Evolutionary conservation across 1,140 invertebrate genomes (phyloP).

Genomic region (Listronotus bonariensis): DNA sequence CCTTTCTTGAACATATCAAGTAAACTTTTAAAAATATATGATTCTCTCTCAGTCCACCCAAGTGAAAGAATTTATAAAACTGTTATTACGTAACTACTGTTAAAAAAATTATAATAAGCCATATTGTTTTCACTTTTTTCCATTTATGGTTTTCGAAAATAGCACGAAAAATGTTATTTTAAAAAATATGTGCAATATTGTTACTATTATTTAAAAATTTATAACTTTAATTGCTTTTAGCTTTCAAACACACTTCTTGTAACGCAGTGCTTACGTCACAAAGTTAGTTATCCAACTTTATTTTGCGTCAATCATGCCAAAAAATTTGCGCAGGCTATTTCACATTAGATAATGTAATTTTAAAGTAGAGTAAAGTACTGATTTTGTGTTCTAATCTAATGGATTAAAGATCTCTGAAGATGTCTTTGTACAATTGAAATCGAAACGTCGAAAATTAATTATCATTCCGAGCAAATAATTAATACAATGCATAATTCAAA

Average conservation of each 20-base stretch:
- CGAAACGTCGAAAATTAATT: not conserved
- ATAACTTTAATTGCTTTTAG: slow-evolving; percentile 42
- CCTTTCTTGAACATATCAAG: slow-evolving; percentile 33
- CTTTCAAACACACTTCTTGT: not conserved
- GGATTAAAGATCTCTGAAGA: not conserved
- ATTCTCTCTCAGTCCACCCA: slow-evolving; percentile 35
- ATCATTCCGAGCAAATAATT: not conserved
- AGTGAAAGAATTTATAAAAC: slow-evolving; percentile 27
- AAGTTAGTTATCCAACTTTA: too few species aligned
- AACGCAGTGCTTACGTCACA: too few species aligned
- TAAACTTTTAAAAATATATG: not conserved
- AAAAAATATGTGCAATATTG: slow-evolving; percentile 49
- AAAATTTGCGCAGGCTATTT: too few species aligned
- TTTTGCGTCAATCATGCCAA: too few species aligned
- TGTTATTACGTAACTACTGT: slow-evolving; percentile 3
- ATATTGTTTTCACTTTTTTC: slow-evolving; percentile 15
- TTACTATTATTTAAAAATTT: slow-evolving; percentile 42
- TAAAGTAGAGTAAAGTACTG: too few species aligned
- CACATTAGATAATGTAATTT: too few species aligned
- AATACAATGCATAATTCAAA: slow-evolving; percentile 33
- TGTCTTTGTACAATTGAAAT: not conserved
- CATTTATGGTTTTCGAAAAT: slow-evolving; percentile 26
- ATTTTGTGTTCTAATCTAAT: too few species aligned
- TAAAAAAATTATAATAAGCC: slow-evolving; percentile 4
- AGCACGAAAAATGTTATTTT: slow-evolving; percentile 28